A percentile compares a stretch with the other conserved stretches of the same genome.
phyloP scores from a whole-genome alignment of 2,113 vertebrate genomes.

The Odocoileus hemionus region DNA sequence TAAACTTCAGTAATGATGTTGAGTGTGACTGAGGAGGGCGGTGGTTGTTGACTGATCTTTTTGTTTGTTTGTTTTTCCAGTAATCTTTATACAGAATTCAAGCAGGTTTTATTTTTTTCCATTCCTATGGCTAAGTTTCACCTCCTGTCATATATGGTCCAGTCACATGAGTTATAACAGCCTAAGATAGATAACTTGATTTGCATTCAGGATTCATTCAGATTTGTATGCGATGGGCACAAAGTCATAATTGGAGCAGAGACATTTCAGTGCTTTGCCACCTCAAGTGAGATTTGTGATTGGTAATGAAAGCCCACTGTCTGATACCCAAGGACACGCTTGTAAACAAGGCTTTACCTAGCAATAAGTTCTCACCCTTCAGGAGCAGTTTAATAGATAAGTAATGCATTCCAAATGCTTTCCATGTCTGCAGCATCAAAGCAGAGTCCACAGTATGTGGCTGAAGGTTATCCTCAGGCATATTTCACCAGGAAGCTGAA shows the following conservation, averaged over 20 bases:
- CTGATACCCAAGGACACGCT: constrained; percentile 9
- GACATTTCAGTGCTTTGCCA: background rate
- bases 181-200: background rate
- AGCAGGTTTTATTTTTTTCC: background rate
- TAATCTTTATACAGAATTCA: background rate
- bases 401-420: background rate
- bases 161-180: background rate
- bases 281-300: background rate
- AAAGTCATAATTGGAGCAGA: background rate
- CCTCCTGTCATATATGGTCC: background rate
- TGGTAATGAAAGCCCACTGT: background rate
- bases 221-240: constrained; percentile 3
- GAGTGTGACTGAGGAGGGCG: background rate
- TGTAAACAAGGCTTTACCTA: constrained; percentile 30
- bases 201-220: constrained; percentile 4
- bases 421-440: background rate
- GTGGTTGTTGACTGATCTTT: background rate
- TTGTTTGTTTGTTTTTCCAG: background rate
- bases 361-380: background rate
- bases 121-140: background rate
- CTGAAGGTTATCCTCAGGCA: background rate
- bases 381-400: constrained; percentile 20
- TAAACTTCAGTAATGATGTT: background rate
- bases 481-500: background rate
- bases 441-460: background rate